Percentiles rank a stretch among this genome's conserved stretches.
Conservation (phyloP, 92 coral and sea anemone species). For the Desmophyllum pertusum region DNA sequence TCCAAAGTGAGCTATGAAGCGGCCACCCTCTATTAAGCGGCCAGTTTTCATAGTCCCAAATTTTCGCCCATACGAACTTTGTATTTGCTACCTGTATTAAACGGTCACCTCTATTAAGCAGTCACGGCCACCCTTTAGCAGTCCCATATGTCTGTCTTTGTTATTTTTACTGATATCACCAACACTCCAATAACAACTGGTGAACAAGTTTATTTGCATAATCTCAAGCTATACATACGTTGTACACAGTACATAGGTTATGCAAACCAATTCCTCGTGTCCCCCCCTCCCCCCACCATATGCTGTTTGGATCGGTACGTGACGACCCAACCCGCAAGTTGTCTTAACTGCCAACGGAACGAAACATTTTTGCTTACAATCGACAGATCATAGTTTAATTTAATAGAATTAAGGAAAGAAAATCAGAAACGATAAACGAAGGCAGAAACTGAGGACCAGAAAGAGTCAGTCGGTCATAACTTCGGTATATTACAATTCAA, state of each 20-base stretch:
- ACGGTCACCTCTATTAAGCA: too few species aligned
- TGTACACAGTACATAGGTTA: neutral
- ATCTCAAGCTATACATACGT: neutral
- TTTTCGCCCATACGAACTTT: too few species aligned
- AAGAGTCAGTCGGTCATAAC: neutral
- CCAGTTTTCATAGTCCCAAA: too few species aligned
- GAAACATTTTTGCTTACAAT: neutral
- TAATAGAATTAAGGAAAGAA: neutral
- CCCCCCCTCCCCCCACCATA: neutral
- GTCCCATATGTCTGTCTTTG: too few species aligned
- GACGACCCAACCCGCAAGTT: too few species aligned
- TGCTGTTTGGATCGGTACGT: neutral
- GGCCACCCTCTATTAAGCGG: too few species aligned
- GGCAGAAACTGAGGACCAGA: neutral
- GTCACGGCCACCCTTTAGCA: too few species aligned
- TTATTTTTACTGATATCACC: too few species aligned
- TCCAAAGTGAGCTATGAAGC: too few species aligned
- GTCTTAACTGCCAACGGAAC: too few species aligned
- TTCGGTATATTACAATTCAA: neutral
- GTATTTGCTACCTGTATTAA: too few species aligned
- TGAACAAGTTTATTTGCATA: constrained; percentile 17
- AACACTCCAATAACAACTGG: too few species aligned
- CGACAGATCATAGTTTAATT: neutral
- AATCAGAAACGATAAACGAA: neutral
- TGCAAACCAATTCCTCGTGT: neutral